Conservation (phyloP, 1,140 invertebrate genomes). For the Helicoverpa armigera region DNA sequence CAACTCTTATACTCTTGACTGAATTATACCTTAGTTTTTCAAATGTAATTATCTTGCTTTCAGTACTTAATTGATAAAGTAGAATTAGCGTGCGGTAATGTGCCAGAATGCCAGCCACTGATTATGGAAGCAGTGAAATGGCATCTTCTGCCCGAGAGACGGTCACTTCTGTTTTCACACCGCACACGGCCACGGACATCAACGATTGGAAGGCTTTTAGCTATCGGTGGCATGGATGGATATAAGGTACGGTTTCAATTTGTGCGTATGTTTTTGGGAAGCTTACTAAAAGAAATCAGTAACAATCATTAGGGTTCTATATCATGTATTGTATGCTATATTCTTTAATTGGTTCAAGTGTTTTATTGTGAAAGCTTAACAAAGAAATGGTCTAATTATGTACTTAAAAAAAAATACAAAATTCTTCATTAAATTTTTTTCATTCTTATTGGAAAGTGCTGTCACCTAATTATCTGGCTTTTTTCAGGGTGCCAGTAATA, state of each 20-base stretch:
- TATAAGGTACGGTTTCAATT: conserved; percentile 87
- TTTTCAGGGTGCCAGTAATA: conserved; percentile 91
- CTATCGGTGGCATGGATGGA: conserved; percentile 96
- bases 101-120: conserved; percentile 92
- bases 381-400: too few species aligned
- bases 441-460: neutral
- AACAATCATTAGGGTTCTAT: neutral
- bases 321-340: neutral
- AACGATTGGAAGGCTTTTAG: conserved; percentile 94
- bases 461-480: neutral
- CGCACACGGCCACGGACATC: conserved; percentile 96
- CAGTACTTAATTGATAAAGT: conserved; percentile 96
- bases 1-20: too few species aligned
- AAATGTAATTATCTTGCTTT: conserved; percentile 52
- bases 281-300: too few species aligned
- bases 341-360: too few species aligned
- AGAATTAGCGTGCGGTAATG: conserved; percentile 88
- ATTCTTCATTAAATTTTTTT: too few species aligned
- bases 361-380: too few species aligned
- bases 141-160: conserved; percentile 95
- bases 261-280: too few species aligned
- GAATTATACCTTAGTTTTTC: too few species aligned
- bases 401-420: too few species aligned
- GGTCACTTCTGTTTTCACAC: conserved; percentile 91
- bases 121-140: conserved; percentile 98